These are phyloP conservation scores for Listronotus bonariensis DNA, from an alignment of 1,140 invertebrate species.

Conservation along the genomic window DNA sequence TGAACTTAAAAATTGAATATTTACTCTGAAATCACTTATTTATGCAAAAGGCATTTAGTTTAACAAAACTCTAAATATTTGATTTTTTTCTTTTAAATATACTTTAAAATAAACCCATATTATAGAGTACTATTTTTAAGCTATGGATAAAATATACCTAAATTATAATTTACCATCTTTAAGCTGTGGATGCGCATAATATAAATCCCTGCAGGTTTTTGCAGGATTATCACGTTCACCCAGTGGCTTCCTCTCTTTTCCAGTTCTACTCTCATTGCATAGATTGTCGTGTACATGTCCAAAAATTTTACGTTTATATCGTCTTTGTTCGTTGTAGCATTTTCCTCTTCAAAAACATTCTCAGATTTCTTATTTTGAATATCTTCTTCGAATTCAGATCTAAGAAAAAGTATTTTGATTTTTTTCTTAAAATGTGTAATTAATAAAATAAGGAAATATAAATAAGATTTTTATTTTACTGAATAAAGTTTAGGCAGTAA, in stretches of 20 bases:
- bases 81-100: no score
- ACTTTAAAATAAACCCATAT: no score
- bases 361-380: slow-evolving; percentile 16
- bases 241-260: slow-evolving; percentile 73
- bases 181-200: slow-evolving; percentile 73
- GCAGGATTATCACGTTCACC: slow-evolving; percentile 78
- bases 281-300: slow-evolving; percentile 72
- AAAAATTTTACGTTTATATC: slow-evolving; percentile 61
- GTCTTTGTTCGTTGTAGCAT: slow-evolving; percentile 50
- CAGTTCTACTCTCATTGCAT: slow-evolving; percentile 71
- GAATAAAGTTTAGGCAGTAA: no score
- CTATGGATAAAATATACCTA: no score
- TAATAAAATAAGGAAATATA: no score
- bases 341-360: slow-evolving; percentile 8
- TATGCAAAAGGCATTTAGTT: no score
- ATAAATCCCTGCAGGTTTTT: slow-evolving; percentile 78
- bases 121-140: no score
- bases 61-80: no score
- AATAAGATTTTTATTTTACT: no score
- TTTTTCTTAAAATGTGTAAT: no score
- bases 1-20: no score
- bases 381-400: slow-evolving; percentile 40
- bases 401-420: not conserved
- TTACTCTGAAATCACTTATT: no score
- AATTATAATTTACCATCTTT: slow-evolving; percentile 69